Evolutionary conservation across 2,797 vertebrate genomes (phyloP).

Genomic region (Cossypha caffra): DNA sequence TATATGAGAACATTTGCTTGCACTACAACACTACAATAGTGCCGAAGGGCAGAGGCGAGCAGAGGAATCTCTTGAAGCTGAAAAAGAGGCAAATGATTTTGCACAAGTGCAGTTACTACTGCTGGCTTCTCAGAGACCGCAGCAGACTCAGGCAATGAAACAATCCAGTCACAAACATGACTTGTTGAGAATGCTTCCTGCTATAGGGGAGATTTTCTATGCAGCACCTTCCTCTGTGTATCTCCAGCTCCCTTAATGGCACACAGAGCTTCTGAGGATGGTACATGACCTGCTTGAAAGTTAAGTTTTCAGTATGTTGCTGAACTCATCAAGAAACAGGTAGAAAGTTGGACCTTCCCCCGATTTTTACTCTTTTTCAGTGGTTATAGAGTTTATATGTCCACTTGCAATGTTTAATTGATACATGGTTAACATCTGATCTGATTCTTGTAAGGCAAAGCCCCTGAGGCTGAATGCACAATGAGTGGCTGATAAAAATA

Average conservation of each 20-base stretch:
- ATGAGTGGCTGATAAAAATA: neutral
- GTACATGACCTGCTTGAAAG: neutral
- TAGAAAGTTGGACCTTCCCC: neutral
- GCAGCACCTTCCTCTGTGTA: neutral
- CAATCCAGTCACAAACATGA: rapidly evolving
- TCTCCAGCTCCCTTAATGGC: neutral
- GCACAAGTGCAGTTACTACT: neutral
- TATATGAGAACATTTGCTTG: neutral
- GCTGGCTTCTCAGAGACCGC: neutral
- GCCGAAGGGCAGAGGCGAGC: neutral
- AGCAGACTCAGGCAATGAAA: neutral
- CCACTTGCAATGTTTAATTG: neutral
- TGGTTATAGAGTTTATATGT: neutral
- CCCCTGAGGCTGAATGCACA: neutral
- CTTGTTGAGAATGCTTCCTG: neutral
- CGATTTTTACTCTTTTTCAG: neutral
- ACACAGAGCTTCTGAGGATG: neutral
- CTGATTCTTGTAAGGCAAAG: neutral
- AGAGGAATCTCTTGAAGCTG: neutral
- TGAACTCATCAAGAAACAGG: neutral
- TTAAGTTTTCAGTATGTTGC: neutral
- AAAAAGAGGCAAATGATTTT: neutral
- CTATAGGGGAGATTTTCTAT: neutral
- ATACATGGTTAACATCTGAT: neutral
- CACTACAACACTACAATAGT: neutral